phyloP scores from a whole-genome alignment of 2,113 vertebrate species.

The Vulpes ferrilata region DNA sequence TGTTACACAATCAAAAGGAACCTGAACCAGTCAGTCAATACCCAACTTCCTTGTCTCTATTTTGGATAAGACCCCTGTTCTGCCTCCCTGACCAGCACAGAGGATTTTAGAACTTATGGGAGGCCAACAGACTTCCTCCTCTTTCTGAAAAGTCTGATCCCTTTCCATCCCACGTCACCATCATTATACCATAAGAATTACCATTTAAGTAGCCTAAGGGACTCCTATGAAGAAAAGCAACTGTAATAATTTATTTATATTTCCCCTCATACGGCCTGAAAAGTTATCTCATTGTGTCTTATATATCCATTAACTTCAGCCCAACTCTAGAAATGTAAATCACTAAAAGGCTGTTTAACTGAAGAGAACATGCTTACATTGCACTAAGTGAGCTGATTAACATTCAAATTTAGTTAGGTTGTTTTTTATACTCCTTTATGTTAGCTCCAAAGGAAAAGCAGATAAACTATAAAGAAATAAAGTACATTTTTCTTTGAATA shows the following conservation, averaged over 20 bases:
- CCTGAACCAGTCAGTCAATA: not conserved
- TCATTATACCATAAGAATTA: not conserved
- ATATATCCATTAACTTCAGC: not conserved
- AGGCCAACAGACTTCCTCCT: not conserved
- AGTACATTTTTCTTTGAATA: not conserved
- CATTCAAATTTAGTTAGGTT: not conserved
- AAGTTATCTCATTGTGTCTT: not conserved
- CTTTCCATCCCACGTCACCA: not conserved
- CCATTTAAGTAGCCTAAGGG: not conserved
- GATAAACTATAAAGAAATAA: not conserved
- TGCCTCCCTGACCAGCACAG: not conserved
- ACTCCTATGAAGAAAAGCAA: not conserved
- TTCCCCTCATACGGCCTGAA: not conserved
- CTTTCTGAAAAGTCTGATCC: not conserved
- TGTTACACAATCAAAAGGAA: not conserved
- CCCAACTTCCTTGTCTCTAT: not conserved
- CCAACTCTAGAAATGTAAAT: not conserved
- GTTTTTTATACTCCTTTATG: not conserved
- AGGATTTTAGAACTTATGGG: not conserved
- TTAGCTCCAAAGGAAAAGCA: not conserved
- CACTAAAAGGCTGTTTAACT: not conserved
- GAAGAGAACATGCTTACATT: not conserved
- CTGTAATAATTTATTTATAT: not conserved
- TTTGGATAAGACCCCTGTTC: not conserved
- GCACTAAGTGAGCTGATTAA: not conserved